Evolutionary conservation across 2,113 vertebrate genomes (phyloP).

Genomic region (Erythrocebus patas): DNA sequence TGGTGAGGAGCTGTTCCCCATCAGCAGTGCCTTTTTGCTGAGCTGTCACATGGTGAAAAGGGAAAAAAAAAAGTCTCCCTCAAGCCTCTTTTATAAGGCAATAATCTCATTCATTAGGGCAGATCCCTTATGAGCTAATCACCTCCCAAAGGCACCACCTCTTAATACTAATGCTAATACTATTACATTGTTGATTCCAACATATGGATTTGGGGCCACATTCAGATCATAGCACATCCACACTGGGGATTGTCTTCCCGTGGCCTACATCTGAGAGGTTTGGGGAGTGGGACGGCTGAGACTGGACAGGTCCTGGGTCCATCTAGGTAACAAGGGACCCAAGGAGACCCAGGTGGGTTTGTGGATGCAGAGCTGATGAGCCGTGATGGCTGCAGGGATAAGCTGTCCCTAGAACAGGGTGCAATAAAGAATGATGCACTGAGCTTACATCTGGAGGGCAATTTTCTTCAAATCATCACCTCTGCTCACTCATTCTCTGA

Average conservation of each 20-base stretch:
- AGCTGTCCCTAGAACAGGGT: background rate
- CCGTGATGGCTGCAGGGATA: background rate
- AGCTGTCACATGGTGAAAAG: background rate
- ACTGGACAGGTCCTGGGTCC: background rate
- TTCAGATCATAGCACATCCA: background rate
- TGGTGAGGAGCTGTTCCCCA: background rate
- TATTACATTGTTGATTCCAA: background rate
- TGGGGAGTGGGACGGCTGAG: background rate
- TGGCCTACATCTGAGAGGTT: background rate
- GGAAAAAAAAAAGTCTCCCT: background rate
- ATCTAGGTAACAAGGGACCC: background rate
- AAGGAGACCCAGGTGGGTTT: background rate
- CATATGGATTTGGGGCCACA: background rate
- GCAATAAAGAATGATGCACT: accelerated
- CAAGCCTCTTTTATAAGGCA: background rate
- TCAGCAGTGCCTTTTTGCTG: background rate
- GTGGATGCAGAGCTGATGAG: background rate
- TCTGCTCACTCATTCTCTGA: background rate
- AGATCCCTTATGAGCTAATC: background rate
- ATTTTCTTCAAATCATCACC: background rate
- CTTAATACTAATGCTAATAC: too few relatives aligned
- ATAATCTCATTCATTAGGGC: background rate
- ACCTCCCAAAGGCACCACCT: background rate
- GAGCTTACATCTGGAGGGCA: background rate
- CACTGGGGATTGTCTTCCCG: background rate